Percentiles rank a stretch among this genome's conserved stretches.
Evolutionary conservation across 2,888 invertebrate genomes (phyloP).

Genomic region (Pollenia labialis): DNA sequence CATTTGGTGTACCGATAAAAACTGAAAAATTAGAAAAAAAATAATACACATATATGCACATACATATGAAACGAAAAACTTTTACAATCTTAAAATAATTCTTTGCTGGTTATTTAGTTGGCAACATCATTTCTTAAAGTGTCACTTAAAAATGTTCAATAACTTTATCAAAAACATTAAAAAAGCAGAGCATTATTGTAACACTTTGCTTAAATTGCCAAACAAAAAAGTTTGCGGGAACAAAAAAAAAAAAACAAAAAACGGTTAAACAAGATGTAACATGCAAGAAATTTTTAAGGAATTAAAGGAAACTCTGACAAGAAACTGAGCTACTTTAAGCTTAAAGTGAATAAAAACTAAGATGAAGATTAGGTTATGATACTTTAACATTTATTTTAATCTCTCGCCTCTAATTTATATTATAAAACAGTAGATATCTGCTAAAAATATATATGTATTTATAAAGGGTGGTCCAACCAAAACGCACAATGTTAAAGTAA

Average conservation of each 20-base stretch:
- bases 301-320: neutral
- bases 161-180: conserved; percentile 81
- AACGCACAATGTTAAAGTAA: too few relatives aligned
- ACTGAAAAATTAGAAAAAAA: conserved; percentile 60
- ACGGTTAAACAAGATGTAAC: conserved; percentile 9
- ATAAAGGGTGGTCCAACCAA: too few relatives aligned
- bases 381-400: too few relatives aligned
- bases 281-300: conserved; percentile 48
- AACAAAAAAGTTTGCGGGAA: neutral
- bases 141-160: conserved; percentile 76
- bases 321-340: conserved; percentile 19
- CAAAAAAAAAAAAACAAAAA: neutral
- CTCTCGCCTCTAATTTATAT: too few relatives aligned
- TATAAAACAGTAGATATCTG: too few relatives aligned
- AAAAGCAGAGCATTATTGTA: conserved; percentile 77
- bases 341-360: too few relatives aligned
- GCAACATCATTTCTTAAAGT: conserved; percentile 65
- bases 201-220: conserved; percentile 67
- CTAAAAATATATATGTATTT: too few relatives aligned
- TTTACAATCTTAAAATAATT: conserved; percentile 44
- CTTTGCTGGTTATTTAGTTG: conserved; percentile 43
- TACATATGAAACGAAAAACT: conserved; percentile 3
- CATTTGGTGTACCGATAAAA: conserved; percentile 59
- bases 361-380: too few relatives aligned
- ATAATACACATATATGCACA: neutral